These are phyloP conservation scores for Enteromius paludinosus DNA, from an alignment of 2,797 vertebrate species.

Conservation along the genomic window DNA sequence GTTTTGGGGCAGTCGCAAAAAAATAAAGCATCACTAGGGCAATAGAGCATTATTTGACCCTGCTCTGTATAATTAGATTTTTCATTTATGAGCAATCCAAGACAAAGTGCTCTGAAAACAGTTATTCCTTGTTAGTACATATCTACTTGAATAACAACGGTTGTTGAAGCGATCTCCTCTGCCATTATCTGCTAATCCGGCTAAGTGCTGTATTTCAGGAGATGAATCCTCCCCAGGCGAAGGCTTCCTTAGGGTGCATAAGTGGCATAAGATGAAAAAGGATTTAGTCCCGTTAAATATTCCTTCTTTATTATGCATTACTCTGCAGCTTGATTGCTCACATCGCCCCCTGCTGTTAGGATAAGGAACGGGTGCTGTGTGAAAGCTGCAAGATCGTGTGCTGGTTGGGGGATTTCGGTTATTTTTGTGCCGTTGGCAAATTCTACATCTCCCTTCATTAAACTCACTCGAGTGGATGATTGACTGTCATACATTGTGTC, in stretches of 20 bases:
- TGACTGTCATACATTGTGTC: slow-evolving; percentile 10
- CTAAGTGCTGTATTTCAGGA: background rate
- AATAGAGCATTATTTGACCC: background rate
- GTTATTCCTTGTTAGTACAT: background rate
- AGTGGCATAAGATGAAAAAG: slow-evolving; percentile 24
- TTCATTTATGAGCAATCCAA: background rate
- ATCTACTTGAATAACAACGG: background rate
- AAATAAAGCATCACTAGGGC: background rate
- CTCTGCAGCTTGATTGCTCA: background rate
- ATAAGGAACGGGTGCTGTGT: background rate
- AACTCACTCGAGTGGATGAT: background rate
- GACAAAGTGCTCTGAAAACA: background rate
- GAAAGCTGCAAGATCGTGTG: background rate
- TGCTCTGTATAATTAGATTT: background rate
- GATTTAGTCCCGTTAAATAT: background rate
- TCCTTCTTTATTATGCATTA: background rate
- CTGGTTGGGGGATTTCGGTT: background rate
- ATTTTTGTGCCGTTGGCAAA: slow-evolving; percentile 4
- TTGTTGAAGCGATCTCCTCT: background rate
- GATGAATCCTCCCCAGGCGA: background rate
- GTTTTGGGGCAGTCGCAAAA: background rate
- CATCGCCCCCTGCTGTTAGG: background rate
- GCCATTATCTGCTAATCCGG: background rate
- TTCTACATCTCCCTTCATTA: slow-evolving; percentile 1
- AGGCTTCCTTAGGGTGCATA: background rate